Evolutionary conservation across 2,797 vertebrate species (phyloP), one percentile per base, ranked within the genome.

Genomic region (Cetoscarus ocellatus): DNA sequence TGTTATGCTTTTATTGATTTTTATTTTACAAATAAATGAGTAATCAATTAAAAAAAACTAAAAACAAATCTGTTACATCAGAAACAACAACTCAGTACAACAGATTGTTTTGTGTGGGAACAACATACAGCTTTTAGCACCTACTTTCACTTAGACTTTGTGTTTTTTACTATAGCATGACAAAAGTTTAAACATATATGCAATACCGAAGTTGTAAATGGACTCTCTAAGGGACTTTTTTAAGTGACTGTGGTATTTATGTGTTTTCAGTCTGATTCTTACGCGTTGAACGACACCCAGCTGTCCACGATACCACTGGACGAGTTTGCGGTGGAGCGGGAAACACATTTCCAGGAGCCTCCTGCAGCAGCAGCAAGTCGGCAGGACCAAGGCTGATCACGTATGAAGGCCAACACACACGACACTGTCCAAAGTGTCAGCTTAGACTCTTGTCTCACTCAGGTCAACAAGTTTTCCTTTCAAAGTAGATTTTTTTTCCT

Each of bases 391-490:
- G 95, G 95, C 92, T 97, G 84, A 91, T 49, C 79, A 78, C 42
- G 81, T 85, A 93, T 79, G 6, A 90, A 92, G 83, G 87, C 87
- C 80, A 69, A 67, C 83, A 91, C 89, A 88, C 78, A 80, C 70
- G 73, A 73, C 85, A 12, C 90, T 81, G 50, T 75, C 76, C 67
- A 75, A 72, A 70, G 87, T 77, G 90, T 88, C 87, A 87, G 87
- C 89, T 89, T 87, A 92, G 90, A 94, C 88, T 92, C 89, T 89
- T 86, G 80, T 93, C 92, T 87, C 95, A 96, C 97, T 99, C 97
- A 98, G 97, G 97, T 99, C 94, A 91, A 95, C 94, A 92, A 89
- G 77, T 80, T 87, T 91, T 89, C 66, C 66, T 90, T 91, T 88
- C 66, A 80, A 70, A 86, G 80, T 91, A 88, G 62, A 27, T 27